Percentiles rank a stretch among this genome's conserved stretches.
Evolutionary conservation across 2,888 invertebrate species (phyloP).

Genomic region (Acleris sparsana): DNA sequence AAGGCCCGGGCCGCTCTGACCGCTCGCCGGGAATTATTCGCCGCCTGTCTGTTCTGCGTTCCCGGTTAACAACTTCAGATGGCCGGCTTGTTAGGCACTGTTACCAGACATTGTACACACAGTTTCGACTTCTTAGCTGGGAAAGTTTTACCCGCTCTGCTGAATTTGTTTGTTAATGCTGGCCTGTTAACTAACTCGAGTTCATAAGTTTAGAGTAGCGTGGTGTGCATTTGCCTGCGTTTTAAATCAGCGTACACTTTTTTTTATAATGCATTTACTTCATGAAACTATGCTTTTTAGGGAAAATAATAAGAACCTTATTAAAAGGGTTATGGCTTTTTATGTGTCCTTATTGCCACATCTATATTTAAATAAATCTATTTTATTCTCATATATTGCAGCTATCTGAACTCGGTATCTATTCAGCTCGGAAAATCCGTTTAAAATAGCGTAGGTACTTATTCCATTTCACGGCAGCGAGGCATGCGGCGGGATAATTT

Average conservation of each 20-base stretch:
- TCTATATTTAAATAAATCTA: neutral
- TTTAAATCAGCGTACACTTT: neutral
- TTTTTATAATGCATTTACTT: too few relatives aligned
- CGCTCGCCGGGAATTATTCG: constrained; percentile 66
- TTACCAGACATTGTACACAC: constrained; percentile 71
- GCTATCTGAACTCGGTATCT: constrained; percentile 20
- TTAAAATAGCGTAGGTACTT: constrained; percentile 30
- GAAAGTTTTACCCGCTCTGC: constrained; percentile 72
- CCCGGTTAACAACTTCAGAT: constrained; percentile 65
- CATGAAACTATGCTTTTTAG: too few relatives aligned
- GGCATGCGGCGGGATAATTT: constrained; percentile 36
- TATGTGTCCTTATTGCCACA: too few relatives aligned
- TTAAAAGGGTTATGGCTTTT: too few relatives aligned
- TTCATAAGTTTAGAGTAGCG: constrained; percentile 39
- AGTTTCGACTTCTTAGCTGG: constrained; percentile 74
- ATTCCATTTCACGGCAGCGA: constrained; percentile 30
- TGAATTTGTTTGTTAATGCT: constrained; percentile 75
- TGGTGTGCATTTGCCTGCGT: neutral
- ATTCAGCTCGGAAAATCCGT: constrained; percentile 27
- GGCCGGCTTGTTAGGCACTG: constrained; percentile 75
- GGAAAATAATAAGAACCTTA: too few relatives aligned
- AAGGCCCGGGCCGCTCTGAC: constrained; percentile 42
- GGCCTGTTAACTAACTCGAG: constrained; percentile 58
- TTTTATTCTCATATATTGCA: constrained; percentile 39
- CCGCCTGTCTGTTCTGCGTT: constrained; percentile 39